Conservation (phyloP, 2,888 invertebrate species). For the Oeneis ivallda region DNA sequence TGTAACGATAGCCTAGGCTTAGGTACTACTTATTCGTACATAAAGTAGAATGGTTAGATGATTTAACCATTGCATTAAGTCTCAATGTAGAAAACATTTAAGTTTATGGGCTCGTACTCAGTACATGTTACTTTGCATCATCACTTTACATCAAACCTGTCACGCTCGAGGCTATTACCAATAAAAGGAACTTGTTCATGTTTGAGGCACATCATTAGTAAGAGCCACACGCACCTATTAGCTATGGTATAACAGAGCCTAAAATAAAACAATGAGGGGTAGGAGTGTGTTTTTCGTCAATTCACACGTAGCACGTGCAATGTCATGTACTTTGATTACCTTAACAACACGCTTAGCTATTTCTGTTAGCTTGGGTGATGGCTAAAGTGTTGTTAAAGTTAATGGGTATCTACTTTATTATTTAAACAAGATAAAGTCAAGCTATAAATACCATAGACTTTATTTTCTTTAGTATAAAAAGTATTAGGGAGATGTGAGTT, state of each 20-base stretch:
- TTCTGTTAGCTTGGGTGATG: slow-evolving; percentile 31
- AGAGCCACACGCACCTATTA: slow-evolving; percentile 36
- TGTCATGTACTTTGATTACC: slow-evolving; percentile 72
- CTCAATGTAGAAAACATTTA: slow-evolving; percentile 3
- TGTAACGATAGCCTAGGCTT: too few relatives aligned
- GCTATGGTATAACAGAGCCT: slow-evolving; percentile 57
- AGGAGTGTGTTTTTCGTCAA: slow-evolving; percentile 62
- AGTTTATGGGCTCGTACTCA: slow-evolving; percentile 6
- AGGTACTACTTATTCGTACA: background rate
- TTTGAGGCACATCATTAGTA: slow-evolving; percentile 40
- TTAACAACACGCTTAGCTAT: slow-evolving; percentile 51
- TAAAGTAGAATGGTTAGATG: background rate
- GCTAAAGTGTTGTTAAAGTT: slow-evolving; percentile 11
- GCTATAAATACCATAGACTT: too few relatives aligned
- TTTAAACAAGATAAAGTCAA: slow-evolving; percentile 9
- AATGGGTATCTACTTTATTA: slow-evolving; percentile 24
- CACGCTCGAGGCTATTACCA: slow-evolving; percentile 13
- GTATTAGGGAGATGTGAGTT: too few relatives aligned
- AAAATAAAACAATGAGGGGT: slow-evolving; percentile 70
- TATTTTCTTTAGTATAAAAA: too few relatives aligned
- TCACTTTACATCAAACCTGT: slow-evolving; percentile 16
- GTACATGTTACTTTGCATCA: slow-evolving; percentile 12
- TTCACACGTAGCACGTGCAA: slow-evolving; percentile 75
- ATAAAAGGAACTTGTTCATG: slow-evolving; percentile 25
- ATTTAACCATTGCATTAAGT: background rate